Evolutionary conservation across 2,888 invertebrate genomes (phyloP).

Genomic region (Orchesellides sinensis): DNA sequence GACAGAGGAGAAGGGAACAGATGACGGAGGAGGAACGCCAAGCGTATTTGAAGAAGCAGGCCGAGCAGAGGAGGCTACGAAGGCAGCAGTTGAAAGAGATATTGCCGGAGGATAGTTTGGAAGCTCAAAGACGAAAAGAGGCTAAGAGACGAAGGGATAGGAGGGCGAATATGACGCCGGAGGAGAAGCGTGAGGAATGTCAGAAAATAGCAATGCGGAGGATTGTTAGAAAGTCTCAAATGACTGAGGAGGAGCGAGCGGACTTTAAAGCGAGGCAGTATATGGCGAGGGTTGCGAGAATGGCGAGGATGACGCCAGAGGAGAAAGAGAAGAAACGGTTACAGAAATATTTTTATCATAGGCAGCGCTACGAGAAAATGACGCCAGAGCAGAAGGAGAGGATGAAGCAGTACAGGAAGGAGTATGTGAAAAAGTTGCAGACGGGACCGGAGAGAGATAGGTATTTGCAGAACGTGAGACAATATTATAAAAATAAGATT

Average conservation of each 20-base stretch:
- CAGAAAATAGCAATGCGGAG: background rate
- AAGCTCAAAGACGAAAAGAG: conserved; percentile 14
- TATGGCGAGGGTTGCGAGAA: background rate
- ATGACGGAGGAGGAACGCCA: conserved; percentile 28
- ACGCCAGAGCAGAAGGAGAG: background rate
- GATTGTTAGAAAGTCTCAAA: background rate
- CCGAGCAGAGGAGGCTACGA: conserved; percentile 2
- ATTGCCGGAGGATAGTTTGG: background rate
- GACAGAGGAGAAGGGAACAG: background rate
- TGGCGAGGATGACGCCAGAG: conserved; percentile 11
- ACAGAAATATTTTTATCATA: background rate
- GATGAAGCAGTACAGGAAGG: background rate
- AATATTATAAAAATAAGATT: conserved; percentile 5
- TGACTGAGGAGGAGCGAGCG: conserved; percentile 43
- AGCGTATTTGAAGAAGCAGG: background rate
- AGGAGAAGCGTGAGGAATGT: conserved; percentile 17
- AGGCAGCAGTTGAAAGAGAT: background rate
- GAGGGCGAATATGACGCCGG: background rate
- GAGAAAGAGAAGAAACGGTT: background rate
- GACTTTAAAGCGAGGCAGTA: background rate
- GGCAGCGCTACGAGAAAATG: background rate
- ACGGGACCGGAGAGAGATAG: background rate
- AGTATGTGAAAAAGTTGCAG: background rate
- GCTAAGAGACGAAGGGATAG: background rate
- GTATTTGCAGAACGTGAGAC: background rate